A percentile compares a stretch with the other conserved stretches of the same genome.
These are phyloP conservation scores for Tragelaphus buxtoni DNA, from an alignment of 2,113 vertebrate genomes.

Conservation along the genomic window DNA sequence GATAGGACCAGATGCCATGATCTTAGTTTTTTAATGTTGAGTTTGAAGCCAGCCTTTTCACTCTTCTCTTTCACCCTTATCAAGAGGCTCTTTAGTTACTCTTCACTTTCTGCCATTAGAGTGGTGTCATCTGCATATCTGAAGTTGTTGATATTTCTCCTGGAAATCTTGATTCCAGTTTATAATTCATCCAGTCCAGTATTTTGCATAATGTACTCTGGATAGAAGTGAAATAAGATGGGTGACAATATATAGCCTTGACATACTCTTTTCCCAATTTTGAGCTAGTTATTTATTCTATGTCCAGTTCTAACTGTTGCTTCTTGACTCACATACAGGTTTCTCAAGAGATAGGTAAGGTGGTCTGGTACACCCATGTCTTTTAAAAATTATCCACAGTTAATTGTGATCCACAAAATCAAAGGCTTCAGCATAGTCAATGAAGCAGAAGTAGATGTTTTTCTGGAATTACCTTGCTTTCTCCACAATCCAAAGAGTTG, in stretches of 20 bases:
- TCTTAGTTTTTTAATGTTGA: background rate
- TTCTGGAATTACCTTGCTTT: background rate
- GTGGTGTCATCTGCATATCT: background rate
- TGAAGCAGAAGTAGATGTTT: background rate
- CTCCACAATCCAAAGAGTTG: background rate
- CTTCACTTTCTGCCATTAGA: background rate
- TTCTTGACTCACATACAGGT: background rate
- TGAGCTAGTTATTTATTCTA: background rate
- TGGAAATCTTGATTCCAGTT: background rate
- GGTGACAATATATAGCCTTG: background rate
- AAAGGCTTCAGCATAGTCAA: background rate
- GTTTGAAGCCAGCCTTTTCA: background rate
- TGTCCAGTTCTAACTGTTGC: background rate
- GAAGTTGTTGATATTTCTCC: background rate
- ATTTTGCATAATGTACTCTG: background rate
- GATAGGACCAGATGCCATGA: background rate
- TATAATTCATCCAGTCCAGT: background rate
- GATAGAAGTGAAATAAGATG: background rate
- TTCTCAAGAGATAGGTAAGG: background rate
- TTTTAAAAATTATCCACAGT: background rate
- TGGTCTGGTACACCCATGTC: background rate
- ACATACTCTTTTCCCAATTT: background rate
- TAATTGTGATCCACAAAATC: background rate
- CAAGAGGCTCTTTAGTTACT: background rate
- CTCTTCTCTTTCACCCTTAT: background rate